phyloP scores from a whole-genome alignment of 2,113 vertebrate genomes.

The Mandrillus leucophaeus region DNA sequence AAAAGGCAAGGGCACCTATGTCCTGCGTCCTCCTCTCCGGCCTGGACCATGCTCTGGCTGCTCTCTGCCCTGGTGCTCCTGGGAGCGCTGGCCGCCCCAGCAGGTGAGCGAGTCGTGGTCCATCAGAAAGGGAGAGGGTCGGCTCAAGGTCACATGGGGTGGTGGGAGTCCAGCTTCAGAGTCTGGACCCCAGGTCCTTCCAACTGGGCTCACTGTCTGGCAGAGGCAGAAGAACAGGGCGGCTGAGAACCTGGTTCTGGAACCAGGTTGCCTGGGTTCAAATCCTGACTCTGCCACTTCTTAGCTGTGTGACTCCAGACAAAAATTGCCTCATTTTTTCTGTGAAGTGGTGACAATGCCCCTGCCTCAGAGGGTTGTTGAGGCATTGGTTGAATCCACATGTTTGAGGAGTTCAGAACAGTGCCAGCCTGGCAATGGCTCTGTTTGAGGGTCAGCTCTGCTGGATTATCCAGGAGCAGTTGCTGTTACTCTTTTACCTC shows the following conservation, averaged over 20 bases:
- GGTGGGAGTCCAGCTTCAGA: background rate
- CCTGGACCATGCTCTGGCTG: background rate
- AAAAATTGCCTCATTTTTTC: background rate
- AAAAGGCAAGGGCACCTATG: slow-evolving; percentile 20
- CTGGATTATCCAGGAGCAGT: background rate
- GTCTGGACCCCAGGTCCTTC: too few species aligned
- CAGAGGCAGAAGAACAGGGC: background rate
- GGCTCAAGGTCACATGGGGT: fast-evolving
- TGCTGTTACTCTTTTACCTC: background rate
- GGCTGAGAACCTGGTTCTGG: background rate
- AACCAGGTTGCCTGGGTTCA: background rate
- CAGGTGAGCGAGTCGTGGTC: background rate
- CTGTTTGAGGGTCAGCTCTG: background rate
- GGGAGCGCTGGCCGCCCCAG: fast-evolving
- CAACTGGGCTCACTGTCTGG: background rate
- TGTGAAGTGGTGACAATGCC: background rate
- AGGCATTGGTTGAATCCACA: background rate
- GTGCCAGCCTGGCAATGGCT: background rate
- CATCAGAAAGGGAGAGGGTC: background rate
- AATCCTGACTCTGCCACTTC: background rate
- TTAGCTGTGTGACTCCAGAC: background rate
- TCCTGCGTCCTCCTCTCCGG: background rate
- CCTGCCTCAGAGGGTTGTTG: background rate
- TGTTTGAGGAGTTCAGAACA: background rate
- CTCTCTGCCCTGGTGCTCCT: background rate